Conservation (phyloP, 2,888 invertebrate genomes). For the Drosophila sordidula region DNA sequence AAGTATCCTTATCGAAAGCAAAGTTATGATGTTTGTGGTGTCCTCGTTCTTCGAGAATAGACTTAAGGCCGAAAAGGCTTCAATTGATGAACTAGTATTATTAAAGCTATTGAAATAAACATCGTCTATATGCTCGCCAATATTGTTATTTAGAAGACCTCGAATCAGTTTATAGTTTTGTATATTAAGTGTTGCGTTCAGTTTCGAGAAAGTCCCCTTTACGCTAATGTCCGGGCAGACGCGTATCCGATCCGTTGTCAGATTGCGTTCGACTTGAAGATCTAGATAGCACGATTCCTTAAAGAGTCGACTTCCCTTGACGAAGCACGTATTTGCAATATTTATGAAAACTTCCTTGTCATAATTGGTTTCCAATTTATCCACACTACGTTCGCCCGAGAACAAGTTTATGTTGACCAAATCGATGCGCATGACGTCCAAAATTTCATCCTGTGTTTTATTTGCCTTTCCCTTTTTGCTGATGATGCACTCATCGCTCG, state of each 20-base stretch:
- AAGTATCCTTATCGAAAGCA: conserved; percentile 92
- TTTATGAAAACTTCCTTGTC: conserved; percentile 68
- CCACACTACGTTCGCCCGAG: conserved; percentile 86
- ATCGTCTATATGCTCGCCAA: conserved; percentile 93
- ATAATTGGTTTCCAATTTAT: conserved; percentile 43
- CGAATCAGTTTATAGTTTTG: conserved; percentile 94
- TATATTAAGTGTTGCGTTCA: conserved; percentile 92
- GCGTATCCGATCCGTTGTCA: conserved; percentile 87
- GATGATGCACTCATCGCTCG: conserved; percentile 85
- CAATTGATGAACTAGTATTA: conserved; percentile 79
- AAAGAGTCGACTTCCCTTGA: conserved; percentile 89
- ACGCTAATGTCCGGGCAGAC: conserved; percentile 92
- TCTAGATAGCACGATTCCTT: conserved; percentile 93
- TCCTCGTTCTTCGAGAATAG: conserved; percentile 60
- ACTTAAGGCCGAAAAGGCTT: conserved; percentile 77
- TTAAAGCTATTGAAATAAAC: conserved; percentile 84
- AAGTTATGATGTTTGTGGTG: conserved; percentile 89
- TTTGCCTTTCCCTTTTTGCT: conserved; percentile 69
- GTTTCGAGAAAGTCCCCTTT: conserved; percentile 93
- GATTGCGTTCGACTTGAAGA: conserved; percentile 93
- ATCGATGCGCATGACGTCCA: conserved; percentile 89
- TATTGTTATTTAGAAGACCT: conserved; percentile 94
- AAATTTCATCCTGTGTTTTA: conserved; percentile 78
- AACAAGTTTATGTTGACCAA: conserved; percentile 90
- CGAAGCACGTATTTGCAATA: conserved; percentile 82